phyloP scores from a whole-genome alignment of 2,113 vertebrate genomes.

The Campylomormyrus tamandua region DNA sequence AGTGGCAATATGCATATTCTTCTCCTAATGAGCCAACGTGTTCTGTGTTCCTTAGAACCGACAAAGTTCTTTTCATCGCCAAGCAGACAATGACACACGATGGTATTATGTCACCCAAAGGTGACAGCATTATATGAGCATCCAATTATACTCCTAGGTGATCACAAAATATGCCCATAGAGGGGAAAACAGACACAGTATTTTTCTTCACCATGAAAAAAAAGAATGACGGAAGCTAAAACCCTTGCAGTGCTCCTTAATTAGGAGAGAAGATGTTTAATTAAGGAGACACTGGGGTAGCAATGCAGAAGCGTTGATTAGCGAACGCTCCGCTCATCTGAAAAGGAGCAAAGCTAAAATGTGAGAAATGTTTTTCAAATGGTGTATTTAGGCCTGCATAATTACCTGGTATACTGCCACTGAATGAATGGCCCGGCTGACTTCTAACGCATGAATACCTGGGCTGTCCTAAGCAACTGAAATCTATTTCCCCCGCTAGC shows the following conservation, averaged over 20 bases:
- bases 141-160: constrained; percentile 85
- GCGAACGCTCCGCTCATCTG: constrained; percentile 36
- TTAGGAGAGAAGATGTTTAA: constrained; percentile 70
- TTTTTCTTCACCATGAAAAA: constrained; percentile 66
- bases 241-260: constrained; percentile 67
- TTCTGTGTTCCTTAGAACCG: constrained; percentile 45
- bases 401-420: constrained; percentile 45
- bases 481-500: constrained; percentile 39
- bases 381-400: constrained; percentile 50
- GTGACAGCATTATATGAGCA: constrained; percentile 63
- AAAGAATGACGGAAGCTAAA: constrained; percentile 57
- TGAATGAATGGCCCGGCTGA: constrained; percentile 45
- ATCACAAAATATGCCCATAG: constrained; percentile 61
- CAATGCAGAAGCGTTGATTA: constrained; percentile 40
- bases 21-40: constrained; percentile 45
- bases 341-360: constrained; percentile 45
- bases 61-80: constrained; percentile 55
- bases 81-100: constrained; percentile 52
- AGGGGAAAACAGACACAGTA: constrained; percentile 48
- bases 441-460: constrained; percentile 39
- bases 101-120: constrained; percentile 38
- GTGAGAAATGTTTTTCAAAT: constrained; percentile 62
- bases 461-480: constrained; percentile 49
- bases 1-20: constrained; percentile 31
- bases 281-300: constrained; percentile 60